These are phyloP conservation scores for Megaceryle maxima DNA, from an alignment of 2,113 vertebrate genomes.

Conservation along the genomic window DNA sequence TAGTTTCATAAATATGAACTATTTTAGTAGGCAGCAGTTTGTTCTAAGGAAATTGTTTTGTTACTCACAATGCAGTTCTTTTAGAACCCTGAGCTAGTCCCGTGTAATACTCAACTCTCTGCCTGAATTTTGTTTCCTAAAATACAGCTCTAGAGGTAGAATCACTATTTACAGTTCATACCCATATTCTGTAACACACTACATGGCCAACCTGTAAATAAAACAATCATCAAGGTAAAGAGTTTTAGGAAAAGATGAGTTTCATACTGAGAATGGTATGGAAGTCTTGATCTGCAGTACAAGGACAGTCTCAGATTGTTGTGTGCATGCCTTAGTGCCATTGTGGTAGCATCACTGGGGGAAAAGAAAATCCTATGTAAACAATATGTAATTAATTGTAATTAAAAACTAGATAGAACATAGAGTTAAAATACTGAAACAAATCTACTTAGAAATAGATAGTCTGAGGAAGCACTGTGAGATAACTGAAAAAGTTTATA, in stretches of 20 bases:
- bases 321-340: not conserved
- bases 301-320: not conserved
- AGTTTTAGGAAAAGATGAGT: not conserved
- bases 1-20: not conserved
- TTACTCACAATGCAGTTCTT: not conserved
- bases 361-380: not conserved
- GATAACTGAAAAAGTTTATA: not conserved
- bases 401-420: not conserved
- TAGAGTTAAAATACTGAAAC: not conserved
- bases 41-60: not conserved
- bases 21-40: not conserved
- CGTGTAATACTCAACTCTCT: not conserved
- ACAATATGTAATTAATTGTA: not conserved
- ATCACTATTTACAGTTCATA: not conserved
- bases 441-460: not conserved
- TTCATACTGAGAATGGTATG: not conserved
- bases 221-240: not conserved
- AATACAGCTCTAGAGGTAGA: not conserved
- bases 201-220: not conserved
- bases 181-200: not conserved
- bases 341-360: not conserved
- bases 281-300: not conserved
- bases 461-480: not conserved
- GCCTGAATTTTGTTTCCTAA: not conserved
- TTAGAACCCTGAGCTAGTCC: not conserved